These are phyloP conservation scores for Tachycineta bicolor DNA, from an alignment of 2,113 vertebrate genomes.

Conservation along the genomic window DNA sequence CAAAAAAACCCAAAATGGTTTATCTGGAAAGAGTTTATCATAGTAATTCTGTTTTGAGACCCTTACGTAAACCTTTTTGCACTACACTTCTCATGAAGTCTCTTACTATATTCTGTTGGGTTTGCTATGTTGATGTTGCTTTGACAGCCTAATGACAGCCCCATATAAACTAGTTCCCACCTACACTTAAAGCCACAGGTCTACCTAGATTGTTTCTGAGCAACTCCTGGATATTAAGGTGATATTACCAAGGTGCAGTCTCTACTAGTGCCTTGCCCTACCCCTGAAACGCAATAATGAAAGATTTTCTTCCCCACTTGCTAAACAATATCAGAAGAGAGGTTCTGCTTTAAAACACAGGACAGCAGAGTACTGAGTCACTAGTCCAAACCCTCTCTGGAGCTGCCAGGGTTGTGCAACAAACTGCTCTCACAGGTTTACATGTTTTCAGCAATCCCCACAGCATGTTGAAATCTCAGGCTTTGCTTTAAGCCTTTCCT, in stretches of 20 bases:
- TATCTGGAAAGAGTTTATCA: neutral
- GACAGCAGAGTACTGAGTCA: neutral
- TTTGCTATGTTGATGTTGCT: neutral
- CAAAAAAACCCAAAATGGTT: neutral
- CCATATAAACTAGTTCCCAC: neutral
- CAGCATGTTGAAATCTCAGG: neutral
- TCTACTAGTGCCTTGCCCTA: neutral
- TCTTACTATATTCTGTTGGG: neutral
- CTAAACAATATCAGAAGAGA: neutral
- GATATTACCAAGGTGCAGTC: neutral
- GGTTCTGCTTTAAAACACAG: neutral
- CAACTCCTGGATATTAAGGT: neutral
- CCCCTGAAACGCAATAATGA: neutral
- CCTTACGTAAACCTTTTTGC: neutral
- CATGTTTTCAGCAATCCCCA: neutral
- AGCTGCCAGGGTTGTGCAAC: neutral
- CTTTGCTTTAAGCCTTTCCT: neutral
- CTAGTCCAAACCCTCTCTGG: neutral
- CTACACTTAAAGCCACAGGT: neutral
- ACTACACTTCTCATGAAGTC: neutral
- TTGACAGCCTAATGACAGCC: neutral
- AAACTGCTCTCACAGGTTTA: neutral
- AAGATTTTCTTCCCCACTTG: neutral
- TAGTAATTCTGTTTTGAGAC: neutral
- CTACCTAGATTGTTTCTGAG: neutral